Evolutionary conservation across 2,113 vertebrate genomes (phyloP).

Genomic region (Pimephales promelas): DNA sequence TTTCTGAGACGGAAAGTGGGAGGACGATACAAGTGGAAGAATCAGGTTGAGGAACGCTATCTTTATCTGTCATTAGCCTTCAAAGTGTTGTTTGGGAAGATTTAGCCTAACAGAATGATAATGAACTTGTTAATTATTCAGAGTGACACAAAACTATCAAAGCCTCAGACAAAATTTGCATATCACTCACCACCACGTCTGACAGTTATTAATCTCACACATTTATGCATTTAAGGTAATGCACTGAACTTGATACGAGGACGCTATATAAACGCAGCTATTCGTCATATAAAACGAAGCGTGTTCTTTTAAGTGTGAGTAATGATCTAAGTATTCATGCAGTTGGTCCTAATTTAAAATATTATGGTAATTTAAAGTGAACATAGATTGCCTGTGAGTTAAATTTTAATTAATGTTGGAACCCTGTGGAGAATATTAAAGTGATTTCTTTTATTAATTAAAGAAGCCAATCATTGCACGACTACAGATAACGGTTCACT

Average conservation of each 20-base stretch:
- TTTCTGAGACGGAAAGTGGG: slow-evolving; percentile 7
- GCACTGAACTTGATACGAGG: background rate
- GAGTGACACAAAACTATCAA: slow-evolving; percentile 17
- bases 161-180: slow-evolving; percentile 31
- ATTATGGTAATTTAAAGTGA: slow-evolving; percentile 19
- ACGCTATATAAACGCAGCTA: slow-evolving; percentile 1
- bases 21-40: background rate
- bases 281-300: slow-evolving; percentile 6
- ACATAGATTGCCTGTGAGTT: background rate
- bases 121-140: slow-evolving; percentile 51
- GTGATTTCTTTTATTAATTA: too few relatives aligned
- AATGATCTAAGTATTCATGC: slow-evolving; percentile 26
- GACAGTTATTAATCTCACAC: slow-evolving; percentile 47
- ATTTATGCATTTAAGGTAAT: slow-evolving; percentile 39
- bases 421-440: slow-evolving; percentile 1
- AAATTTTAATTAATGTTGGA: slow-evolving; percentile 20
- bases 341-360: slow-evolving; percentile 27
- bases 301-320: slow-evolving; percentile 30
- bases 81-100: slow-evolving; percentile 37
- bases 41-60: background rate
- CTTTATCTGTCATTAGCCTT: slow-evolving; percentile 32
- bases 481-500: background rate
- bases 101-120: slow-evolving; percentile 27
- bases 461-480: background rate
- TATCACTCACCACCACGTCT: background rate